Evolutionary conservation across 2,113 vertebrate species (phyloP).

Genomic region (Misgurnus anguillicaudatus): DNA sequence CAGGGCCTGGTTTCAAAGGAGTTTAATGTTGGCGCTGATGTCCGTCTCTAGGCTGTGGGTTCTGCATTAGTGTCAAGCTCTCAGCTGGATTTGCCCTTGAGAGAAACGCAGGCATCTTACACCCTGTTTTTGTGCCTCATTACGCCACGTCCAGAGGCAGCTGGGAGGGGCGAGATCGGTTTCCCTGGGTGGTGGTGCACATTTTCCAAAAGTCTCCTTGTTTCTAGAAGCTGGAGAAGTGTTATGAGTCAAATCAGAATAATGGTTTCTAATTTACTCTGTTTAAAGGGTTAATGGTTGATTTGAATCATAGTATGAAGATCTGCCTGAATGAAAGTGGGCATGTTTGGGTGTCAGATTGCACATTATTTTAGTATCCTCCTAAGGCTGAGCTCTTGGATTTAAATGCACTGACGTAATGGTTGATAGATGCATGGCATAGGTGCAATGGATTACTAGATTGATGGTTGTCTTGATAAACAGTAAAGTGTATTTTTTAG

Average conservation of each 20-base stretch:
- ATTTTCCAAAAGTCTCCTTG: slow-evolving; percentile 44
- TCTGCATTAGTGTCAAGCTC: slow-evolving; percentile 52
- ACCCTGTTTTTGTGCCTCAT: slow-evolving; percentile 54
- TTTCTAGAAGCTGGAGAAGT: slow-evolving; percentile 22
- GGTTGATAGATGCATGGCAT: too few species aligned
- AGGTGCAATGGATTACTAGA: too few species aligned
- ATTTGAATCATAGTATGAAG: too few species aligned
- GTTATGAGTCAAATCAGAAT: slow-evolving; percentile 4
- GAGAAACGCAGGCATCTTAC: slow-evolving; percentile 52
- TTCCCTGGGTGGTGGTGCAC: slow-evolving; percentile 51
- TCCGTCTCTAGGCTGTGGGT: slow-evolving; percentile 48
- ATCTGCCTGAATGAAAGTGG: background rate
- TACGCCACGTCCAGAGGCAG: slow-evolving; percentile 49
- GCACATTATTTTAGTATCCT: background rate
- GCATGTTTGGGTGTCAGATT: too few species aligned
- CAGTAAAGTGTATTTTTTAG: too few species aligned
- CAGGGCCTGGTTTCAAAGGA: slow-evolving; percentile 42
- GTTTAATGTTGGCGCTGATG: slow-evolving; percentile 54
- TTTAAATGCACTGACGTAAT: background rate
- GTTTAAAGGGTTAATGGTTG: too few species aligned
- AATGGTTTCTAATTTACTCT: too few species aligned
- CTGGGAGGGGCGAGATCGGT: slow-evolving; percentile 46
- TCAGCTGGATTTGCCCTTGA: slow-evolving; percentile 54
- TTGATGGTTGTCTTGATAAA: background rate
- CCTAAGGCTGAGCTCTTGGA: background rate